phyloP scores from a whole-genome alignment of 2,797 vertebrate genomes.

The Etheostoma perlongum region DNA sequence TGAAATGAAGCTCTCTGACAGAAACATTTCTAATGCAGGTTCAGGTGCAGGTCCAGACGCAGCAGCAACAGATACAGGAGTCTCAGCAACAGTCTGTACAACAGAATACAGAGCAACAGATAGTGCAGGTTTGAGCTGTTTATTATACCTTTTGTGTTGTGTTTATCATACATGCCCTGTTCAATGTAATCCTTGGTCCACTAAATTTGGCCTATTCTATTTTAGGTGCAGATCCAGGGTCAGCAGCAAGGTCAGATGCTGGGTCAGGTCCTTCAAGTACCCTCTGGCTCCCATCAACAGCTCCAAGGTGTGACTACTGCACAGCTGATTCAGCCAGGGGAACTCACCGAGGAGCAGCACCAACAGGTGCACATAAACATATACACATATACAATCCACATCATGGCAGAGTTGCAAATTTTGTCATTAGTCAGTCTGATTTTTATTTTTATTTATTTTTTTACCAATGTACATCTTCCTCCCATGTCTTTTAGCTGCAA shows the following conservation, averaged over 20 bases:
- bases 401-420: neutral
- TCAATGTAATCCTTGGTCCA: neutral
- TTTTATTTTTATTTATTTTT: neutral
- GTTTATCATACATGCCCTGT: neutral
- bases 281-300: slow-evolving; percentile 90
- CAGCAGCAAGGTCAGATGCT: slow-evolving; percentile 89
- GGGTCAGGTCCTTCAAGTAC: slow-evolving; percentile 92
- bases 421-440: neutral
- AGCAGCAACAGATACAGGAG: slow-evolving; percentile 91
- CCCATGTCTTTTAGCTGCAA: slow-evolving; percentile 84
- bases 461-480: neutral
- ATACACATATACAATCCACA: neutral
- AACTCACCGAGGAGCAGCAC: slow-evolving; percentile 96
- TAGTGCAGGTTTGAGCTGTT: slow-evolving; percentile 89
- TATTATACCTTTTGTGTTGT: neutral
- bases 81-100: slow-evolving; percentile 87
- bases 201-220: neutral
- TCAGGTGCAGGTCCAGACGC: slow-evolving; percentile 94
- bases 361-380: slow-evolving; percentile 84
- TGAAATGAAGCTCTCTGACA: slow-evolving; percentile 9
- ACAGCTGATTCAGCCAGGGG: slow-evolving; percentile 94
- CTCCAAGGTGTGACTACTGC: slow-evolving; percentile 90
- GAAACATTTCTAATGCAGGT: slow-evolving; percentile 79
- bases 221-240: slow-evolving; percentile 91
- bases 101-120: slow-evolving; percentile 91